Evolutionary conservation across 2,888 invertebrate species (phyloP), one percentile per base, ranked within the genome.

Genomic region (Ectemnius lituratus): DNA sequence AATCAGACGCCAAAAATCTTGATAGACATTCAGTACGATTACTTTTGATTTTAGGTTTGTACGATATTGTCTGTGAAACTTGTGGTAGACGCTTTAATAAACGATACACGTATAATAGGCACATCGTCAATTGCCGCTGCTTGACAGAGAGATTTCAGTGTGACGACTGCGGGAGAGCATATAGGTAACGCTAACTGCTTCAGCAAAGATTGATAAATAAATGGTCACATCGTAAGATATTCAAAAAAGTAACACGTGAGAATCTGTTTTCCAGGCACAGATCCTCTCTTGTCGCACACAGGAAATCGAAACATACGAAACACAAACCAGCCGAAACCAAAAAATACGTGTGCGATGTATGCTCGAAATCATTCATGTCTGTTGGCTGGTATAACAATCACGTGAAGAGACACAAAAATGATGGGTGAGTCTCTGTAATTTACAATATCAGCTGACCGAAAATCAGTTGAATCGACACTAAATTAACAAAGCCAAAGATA

Each of bases 61-160:
- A 74, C 59, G 1, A 70, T 37, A 73, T 78, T 52, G 70, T 73
- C 27, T 82, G 82, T 27, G 70, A 79, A 52, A 61, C 62, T 18
- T 82, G 82, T 23, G 75, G 75, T 49, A 76, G 72, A 45, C 47
- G 80, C 59, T 82, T 80, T 64, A 74, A 74, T 47, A 67, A 67
- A 57, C 80, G 67, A 27, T 68, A 70, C 56, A 62, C 70, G 20
- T 80, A 76, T 57, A 77, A 74, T 58, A 80, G 79, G 47, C 82
- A 82, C 62, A 68, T 75, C 20, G 47, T 65, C 57, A 14, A 61
- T 23, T 82, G 82, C 11, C n/a, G 37, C 4, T 76, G 68, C 11
- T 11, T 57, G 8, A 71, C 73, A 20, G 37, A 73, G 11, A 45
- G 66, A 27, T 82, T 65, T 47, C 57, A 59, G 6, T 82, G 82